Base-by-base conservation (phyloP, 2,113 vertebrate genomes). In the Xyrauchen texanus region DNA sequence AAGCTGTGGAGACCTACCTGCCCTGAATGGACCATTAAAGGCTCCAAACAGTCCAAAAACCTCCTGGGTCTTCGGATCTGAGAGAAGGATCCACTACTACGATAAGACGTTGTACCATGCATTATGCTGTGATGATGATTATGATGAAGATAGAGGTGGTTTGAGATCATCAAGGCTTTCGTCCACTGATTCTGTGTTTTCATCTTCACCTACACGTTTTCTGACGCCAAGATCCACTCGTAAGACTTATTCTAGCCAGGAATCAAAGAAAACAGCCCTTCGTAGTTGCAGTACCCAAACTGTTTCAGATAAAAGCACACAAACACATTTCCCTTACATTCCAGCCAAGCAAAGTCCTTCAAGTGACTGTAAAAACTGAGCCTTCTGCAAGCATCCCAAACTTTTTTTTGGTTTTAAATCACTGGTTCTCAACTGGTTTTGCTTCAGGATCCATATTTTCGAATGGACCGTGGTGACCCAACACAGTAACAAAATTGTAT, bases 201-300 rank as follows among this genome's bases (percentile, higher is more conserved):
- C 79, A 8, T 82, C 83, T 45, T 80, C 80, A 13, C 79, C 78
- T 34, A 34, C 21, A 13, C 47, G n/a, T 16, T 70, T 75, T 0
- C 8, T 68, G 3, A 5, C 55, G 81, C 66, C 88, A 57, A 0
- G 15, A 78, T 47, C 88, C 84, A 68, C 64, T 72, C 67, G 75
- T 68, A 0, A 80, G 61, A 16, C 72, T 21, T 66, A 79, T 12
- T 49, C 82, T 55, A 85, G 82, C 63, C 82, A 80, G 52, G 66
- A 77, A 11, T 86, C 80, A 62, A 85, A 83, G 51, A 89, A 87
- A 47, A 90, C 89, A 83, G 81, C 83, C 78, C 91, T 83, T 0
- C 87, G 91, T 65, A 94, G 92, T 84, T 94, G 93, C 87, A 94
- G 94, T 86, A 95, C 94, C 0, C 94, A 95, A 69, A 95, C 94